These are phyloP conservation scores for Gymnoscopelus braueri DNA, from an alignment of 2,797 vertebrate species.

Conservation along the genomic window DNA sequence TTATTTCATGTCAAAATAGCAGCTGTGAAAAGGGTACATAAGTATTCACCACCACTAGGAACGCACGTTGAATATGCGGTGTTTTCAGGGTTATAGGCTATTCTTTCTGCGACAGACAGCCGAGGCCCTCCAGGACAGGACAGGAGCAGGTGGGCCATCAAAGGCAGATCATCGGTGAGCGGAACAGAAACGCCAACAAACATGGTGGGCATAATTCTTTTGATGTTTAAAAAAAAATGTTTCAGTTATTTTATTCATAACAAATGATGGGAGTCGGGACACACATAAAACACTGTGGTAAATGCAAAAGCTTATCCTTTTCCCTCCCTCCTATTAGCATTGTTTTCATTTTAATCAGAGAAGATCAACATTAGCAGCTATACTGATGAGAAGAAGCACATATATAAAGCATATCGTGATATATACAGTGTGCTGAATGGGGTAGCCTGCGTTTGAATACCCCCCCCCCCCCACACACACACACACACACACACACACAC, in stretches of 20 bases:
- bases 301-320: no score
- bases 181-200: conserved; percentile 31
- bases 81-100: conserved; percentile 38
- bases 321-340: no score
- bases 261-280: no score
- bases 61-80: conserved; percentile 38
- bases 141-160: conserved; percentile 56
- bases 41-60: conserved; percentile 34
- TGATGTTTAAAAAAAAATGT: background rate
- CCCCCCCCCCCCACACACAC: background rate
- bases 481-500: conserved; percentile 9
- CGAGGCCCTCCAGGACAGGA: conserved; percentile 32
- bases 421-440: no score
- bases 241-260: no score
- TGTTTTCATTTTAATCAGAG: no score
- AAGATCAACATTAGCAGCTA: no score
- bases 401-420: no score
- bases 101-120: conserved; percentile 38
- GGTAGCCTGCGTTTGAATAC: background rate
- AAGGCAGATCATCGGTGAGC: conserved; percentile 42
- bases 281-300: no score
- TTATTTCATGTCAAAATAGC: no score
- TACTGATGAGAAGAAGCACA: no score
- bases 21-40: no score
- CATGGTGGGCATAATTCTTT: conserved; percentile 18